Conservation (phyloP, 2,113 vertebrate genomes). For the Nyctereutes procyonoides region DNA sequence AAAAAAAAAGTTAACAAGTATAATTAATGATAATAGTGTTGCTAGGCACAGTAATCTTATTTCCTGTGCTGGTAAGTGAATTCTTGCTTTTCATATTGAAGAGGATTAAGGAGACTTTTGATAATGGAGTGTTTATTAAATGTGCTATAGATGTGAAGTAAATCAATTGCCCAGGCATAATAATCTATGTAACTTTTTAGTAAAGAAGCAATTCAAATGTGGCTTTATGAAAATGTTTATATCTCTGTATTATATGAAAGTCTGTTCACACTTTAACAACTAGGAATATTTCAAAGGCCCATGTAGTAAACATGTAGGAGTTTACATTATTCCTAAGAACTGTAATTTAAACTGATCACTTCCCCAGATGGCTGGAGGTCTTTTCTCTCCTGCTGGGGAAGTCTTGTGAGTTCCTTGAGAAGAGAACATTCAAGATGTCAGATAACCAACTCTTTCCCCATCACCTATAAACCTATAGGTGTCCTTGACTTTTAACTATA, state of each 20-base stretch:
- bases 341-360: conserved; percentile 8
- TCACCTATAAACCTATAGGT: not conserved
- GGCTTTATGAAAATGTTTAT: conserved; percentile 28
- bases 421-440: not conserved
- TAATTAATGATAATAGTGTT: conserved; percentile 17
- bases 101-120: conserved; percentile 47
- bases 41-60: not conserved
- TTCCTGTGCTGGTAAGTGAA: conserved; percentile 25
- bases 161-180: conserved; percentile 17
- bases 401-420: not conserved
- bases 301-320: not conserved
- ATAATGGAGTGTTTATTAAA: conserved; percentile 48
- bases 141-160: conserved; percentile 5
- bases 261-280: not conserved
- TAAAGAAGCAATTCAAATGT: conserved; percentile 27
- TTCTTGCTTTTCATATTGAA: conserved; percentile 23
- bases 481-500: not conserved
- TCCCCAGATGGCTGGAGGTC: not conserved
- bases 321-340: not conserved
- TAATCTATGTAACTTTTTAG: conserved; percentile 48
- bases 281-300: not conserved
- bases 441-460: not conserved
- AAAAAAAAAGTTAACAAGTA: conserved; percentile 9
- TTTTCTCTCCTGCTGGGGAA: not conserved
- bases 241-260: conserved; percentile 27